Base-by-base conservation (phyloP, 2,888 invertebrate species). In the Ichneumon xanthorius region DNA sequence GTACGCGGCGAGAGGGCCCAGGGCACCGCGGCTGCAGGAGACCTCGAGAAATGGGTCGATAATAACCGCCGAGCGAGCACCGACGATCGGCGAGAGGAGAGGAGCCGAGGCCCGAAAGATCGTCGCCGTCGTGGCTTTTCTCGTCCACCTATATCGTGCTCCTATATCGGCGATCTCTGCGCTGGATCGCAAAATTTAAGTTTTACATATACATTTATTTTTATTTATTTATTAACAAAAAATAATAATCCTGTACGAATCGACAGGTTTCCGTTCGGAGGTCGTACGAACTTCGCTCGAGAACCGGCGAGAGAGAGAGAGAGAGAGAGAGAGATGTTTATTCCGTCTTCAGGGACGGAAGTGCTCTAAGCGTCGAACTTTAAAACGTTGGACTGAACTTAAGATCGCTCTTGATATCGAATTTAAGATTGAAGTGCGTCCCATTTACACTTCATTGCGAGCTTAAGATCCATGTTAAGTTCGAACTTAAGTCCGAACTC, bases 31-130 rank as follows among this genome's bases (percentile, higher is more conserved):
- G 53, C 45, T 53, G 73, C 75, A 65, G 70, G 65, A 79, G 75
- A n/a, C 48, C 50, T 75, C 70, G 82, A 82, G 85, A 85, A 85
- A 85, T 82, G 79, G 85, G 85, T 85, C 85, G 82, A 79, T 85
- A 82, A 82, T 82, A 85, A 85, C 85, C 82, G 79, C 79, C 63
- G 33, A 85, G 75, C 77, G 72, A 85, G 70, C 55, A 85, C 68
- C 53, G 22, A 77, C 33, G 40, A 22, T 9, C 9, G 22, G 30
- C 30, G 63, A 63, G 63, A 63, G 16, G 2, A 30, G 30, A 16
- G 65, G 82, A 78, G 70, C 48, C 53, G 70, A 85, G 73, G 65
- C 63, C 53, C 77, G 53, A 77, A 75, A 72, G 26, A 45, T 72
- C 58, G 73, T 58, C 65, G 45, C 50, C 73, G n/a, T 71, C 68